Base-by-base conservation (phyloP, 2,113 vertebrate species). In the Aphyosemion australe region DNA sequence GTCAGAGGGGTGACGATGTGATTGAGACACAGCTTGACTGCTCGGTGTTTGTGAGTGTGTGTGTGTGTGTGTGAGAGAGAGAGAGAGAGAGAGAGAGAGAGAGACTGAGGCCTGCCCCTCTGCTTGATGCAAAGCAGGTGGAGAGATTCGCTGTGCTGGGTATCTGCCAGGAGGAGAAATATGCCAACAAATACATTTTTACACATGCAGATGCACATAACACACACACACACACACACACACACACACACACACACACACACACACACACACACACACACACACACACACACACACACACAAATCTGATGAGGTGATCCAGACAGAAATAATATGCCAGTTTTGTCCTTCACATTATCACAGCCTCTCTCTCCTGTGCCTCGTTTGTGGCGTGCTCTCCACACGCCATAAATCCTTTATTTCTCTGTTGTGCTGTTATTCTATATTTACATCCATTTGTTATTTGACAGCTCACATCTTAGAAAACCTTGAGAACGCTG, bases 381-480 rank as follows among this genome's bases (percentile, higher is more conserved):
- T 86, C 77, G 52, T 87, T 90, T 89, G 70, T 7, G 9, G 71
- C 0, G 18, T 5, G 72, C 75, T 83, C 77, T 75, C 78, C 70
- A 52, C 76, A 71, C 8, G 64, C 70, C 60, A 73, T 56, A 76
- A 86, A 77, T 75, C 73, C 79, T 84, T 78, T 65, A 64, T 78
- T 78, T 80, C 81, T 86, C 74, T 77, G 73, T 86, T 83, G 77
- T 84, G 79, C 78, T 74, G 76, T 81, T 90, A 83, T 88, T 85
- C 86, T 86, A 84, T 89, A 87, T 90, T 89, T 88, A 86, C 76
- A 78, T 76, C 63, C 72, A 76, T 87, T 82, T 85, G 79, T 85
- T 85, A 66, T 75, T 84, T 87, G 79, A 80, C 54, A 68, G 74
- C 73, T 84, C 84, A 69, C 87, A 88, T 90, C 81, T 47, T 12